Percentiles rank a stretch among this genome's conserved stretches.
Evolutionary conservation across 2,797 vertebrate genomes (phyloP).

Genomic region (Sebastes steindachneri): DNA sequence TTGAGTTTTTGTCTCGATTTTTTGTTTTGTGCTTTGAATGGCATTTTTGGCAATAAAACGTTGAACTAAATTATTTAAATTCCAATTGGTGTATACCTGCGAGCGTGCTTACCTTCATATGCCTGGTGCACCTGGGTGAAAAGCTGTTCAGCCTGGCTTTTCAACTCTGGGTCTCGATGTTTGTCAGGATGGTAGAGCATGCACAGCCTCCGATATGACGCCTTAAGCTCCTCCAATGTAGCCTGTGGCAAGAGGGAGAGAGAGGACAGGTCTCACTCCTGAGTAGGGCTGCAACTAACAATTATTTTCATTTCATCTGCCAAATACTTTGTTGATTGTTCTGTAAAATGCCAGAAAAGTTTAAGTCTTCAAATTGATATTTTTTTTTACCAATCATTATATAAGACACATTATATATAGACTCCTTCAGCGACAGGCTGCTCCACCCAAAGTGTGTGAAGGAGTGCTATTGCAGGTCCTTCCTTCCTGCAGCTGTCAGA

Average conservation of each 20-base stretch:
- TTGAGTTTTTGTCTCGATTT: not conserved
- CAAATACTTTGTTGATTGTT: not conserved
- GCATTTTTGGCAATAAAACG: not conserved
- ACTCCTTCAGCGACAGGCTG: no score
- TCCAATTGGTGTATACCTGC: not conserved
- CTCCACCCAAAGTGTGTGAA: no score
- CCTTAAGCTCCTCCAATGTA: constrained; percentile 93
- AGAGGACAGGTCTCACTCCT: not conserved
- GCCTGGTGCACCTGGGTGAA: constrained; percentile 97
- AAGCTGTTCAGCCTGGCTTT: constrained; percentile 91
- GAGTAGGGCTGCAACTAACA: not conserved
- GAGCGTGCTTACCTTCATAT: constrained; percentile 89
- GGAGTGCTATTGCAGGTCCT: no score
- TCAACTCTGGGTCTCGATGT: constrained; percentile 95
- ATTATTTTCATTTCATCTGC: not conserved
- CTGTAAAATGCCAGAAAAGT: not conserved
- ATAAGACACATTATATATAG: not conserved
- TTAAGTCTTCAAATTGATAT: not conserved
- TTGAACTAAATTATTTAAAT: not conserved
- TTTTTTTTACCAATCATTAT: not conserved
- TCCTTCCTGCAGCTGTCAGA: no score
- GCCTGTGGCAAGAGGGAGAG: constrained; percentile 81
- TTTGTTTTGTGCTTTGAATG: not conserved
- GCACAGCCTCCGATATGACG: constrained; percentile 93
- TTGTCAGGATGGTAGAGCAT: constrained; percentile 99